phyloP scores from a whole-genome alignment of 2,113 vertebrate species.

The Mastomys natalensis region DNA sequence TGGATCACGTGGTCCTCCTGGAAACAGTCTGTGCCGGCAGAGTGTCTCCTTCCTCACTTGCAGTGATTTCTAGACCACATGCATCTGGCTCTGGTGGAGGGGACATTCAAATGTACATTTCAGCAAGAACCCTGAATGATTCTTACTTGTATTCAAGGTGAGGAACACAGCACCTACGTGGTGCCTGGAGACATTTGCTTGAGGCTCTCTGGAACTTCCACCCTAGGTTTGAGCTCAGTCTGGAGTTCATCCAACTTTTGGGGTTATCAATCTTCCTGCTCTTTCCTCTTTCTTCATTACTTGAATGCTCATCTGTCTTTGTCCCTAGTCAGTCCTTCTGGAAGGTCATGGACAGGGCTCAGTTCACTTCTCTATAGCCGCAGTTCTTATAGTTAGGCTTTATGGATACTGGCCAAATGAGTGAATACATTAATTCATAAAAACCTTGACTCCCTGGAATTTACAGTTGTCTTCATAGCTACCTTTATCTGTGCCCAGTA shows the following conservation, averaged over 20 bases:
- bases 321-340: background rate
- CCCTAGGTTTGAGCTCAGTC: no score
- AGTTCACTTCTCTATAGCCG: background rate
- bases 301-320: no score
- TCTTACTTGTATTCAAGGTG: background rate
- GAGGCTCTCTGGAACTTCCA: no score
- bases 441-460: background rate
- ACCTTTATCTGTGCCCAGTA: background rate
- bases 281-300: no score
- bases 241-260: no score
- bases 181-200: no score
- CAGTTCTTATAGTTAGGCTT: no score
- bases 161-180: no score
- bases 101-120: background rate
- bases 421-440: background rate
- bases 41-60: background rate
- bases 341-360: background rate
- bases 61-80: no score
- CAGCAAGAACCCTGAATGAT: background rate
- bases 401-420: background rate
- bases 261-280: no score
- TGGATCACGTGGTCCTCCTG: background rate
- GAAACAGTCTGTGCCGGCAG: background rate
- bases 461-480: background rate
- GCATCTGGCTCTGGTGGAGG: background rate